A percentile compares a stretch with the other conserved stretches of the same genome.
Conservation (phyloP, 2,797 vertebrate species). For the Lerista edwardsae region DNA sequence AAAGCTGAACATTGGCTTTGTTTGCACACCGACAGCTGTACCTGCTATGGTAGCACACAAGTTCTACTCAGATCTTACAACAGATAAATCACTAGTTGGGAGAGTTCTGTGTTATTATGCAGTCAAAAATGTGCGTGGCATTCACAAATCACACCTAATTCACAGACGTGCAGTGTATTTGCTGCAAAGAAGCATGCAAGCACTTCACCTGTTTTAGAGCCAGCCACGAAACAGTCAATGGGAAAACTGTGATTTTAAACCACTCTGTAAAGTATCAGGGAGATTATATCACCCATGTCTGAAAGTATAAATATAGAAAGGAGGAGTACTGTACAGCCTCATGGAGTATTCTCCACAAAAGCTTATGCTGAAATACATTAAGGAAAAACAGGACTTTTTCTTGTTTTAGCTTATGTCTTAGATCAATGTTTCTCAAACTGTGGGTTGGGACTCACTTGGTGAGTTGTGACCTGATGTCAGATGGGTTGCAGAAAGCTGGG, state of each 20-base stretch:
- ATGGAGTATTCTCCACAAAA: too few species aligned
- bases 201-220: not conserved
- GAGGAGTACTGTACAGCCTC: not conserved
- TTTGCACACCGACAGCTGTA: not conserved
- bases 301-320: not conserved
- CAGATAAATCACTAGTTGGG: not conserved
- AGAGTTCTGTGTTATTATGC: not conserved
- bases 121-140: constrained; percentile 14
- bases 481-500: too few species aligned
- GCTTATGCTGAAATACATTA: too few species aligned
- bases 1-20: constrained; percentile 19
- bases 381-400: too few species aligned
- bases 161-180: not conserved
- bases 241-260: not conserved
- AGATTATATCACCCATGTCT: not conserved
- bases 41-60: not conserved
- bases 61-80: not conserved
- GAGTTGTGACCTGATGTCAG: too few species aligned
- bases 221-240: not conserved
- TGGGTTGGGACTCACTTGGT: too few species aligned
- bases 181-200: not conserved
- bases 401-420: too few species aligned
- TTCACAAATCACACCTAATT: constrained; percentile 29
- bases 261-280: not conserved
- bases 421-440: too few species aligned